phyloP scores from a whole-genome alignment of 1,140 invertebrate species.

The Rhyacophila brunnea region DNA sequence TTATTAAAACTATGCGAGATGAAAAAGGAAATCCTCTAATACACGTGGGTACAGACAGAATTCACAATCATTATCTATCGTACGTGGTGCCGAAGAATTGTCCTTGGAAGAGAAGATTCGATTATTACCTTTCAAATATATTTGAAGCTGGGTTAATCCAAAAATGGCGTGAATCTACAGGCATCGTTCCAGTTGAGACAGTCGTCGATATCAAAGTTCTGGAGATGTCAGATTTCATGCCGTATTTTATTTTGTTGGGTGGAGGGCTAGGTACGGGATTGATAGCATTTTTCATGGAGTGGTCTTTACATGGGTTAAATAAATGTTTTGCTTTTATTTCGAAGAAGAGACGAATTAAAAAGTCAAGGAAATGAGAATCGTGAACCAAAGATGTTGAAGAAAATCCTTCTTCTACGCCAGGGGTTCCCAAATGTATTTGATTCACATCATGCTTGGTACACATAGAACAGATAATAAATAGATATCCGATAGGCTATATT shows the following conservation, averaged over 20 bases:
- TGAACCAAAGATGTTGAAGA: too few species aligned
- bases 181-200: not conserved
- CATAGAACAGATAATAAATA: too few species aligned
- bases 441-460: too few species aligned
- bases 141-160: constrained; percentile 42
- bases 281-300: too few species aligned
- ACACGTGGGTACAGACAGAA: constrained; percentile 45
- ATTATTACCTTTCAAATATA: constrained; percentile 38
- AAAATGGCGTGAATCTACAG: constrained; percentile 38
- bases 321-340: too few species aligned
- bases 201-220: constrained; percentile 9
- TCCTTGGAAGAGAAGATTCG: constrained; percentile 39
- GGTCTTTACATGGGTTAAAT: too few species aligned
- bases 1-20: constrained; percentile 43
- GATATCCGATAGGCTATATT: too few species aligned
- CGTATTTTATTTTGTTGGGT: constrained; percentile 27
- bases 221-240: constrained; percentile 19
- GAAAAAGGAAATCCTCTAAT: constrained; percentile 46
- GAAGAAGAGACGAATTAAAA: too few species aligned
- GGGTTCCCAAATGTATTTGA: too few species aligned
- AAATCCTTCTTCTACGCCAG: too few species aligned
- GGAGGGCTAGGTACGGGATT: not conserved
- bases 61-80: constrained; percentile 47
- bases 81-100: constrained; percentile 43
- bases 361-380: too few species aligned